phyloP scores from a whole-genome alignment of 2,797 vertebrate species.

The Mus spretus region DNA sequence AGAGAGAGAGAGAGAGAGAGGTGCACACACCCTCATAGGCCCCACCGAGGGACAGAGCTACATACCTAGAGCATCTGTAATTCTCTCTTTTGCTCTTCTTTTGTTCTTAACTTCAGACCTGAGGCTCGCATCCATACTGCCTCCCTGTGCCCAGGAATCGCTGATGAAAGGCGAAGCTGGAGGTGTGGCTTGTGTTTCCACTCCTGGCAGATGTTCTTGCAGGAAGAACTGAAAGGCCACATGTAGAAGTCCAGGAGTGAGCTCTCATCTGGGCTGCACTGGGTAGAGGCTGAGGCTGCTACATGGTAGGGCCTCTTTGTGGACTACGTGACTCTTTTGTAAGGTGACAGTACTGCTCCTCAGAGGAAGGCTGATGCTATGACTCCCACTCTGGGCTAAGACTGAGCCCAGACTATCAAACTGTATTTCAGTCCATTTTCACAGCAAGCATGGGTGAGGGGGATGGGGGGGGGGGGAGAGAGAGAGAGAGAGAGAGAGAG shows the following conservation, averaged over 20 bases:
- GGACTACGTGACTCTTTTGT: not conserved
- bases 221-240: not conserved
- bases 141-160: not conserved
- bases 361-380: not conserved
- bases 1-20: not conserved
- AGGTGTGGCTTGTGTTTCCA: not conserved
- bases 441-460: too few relatives aligned
- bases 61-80: not conserved
- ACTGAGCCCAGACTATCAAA: not conserved
- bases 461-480: too few relatives aligned
- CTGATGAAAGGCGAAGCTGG: not conserved
- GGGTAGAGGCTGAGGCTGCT: not conserved
- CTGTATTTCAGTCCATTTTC: not conserved
- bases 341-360: not conserved
- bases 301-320: not conserved
- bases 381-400: not conserved
- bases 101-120: not conserved
- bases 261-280: not conserved
- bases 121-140: not conserved
- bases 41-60: too few relatives aligned
- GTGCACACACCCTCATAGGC: not conserved
- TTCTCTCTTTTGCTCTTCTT: not conserved
- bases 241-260: rapidly evolving
- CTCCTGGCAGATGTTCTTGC: not conserved
- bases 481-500: too few relatives aligned